Conservation (phyloP, 2,888 invertebrate species). For the Drosophila subquinaria region DNA sequence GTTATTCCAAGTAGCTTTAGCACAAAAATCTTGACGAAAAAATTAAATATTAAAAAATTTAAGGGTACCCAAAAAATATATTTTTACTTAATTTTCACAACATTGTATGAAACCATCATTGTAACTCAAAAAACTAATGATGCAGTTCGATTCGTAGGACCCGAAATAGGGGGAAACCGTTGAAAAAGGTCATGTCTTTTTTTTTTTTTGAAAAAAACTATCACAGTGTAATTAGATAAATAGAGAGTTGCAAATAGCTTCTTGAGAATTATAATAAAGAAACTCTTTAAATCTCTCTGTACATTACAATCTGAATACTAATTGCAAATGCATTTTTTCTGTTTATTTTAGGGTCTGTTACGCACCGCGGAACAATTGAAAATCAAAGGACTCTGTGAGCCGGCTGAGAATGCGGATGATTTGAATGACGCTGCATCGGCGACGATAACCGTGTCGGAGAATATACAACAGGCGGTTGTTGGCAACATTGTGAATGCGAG, state of each 20-base stretch:
- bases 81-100: no score
- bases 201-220: no score
- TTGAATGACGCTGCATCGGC: conserved; percentile 84
- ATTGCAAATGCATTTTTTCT: neutral
- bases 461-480: conserved; percentile 84
- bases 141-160: no score
- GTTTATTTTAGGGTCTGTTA: conserved; percentile 88
- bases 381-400: conserved; percentile 92
- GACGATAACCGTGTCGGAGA: conserved; percentile 85
- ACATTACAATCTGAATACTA: neutral
- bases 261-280: neutral
- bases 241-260: neutral
- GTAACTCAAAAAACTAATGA: no score
- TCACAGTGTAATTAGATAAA: no score
- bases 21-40: no score
- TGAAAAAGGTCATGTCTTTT: no score
- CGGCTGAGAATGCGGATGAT: conserved; percentile 87
- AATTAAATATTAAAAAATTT: no score
- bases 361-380: conserved; percentile 92
- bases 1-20: no score
- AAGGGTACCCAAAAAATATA: no score
- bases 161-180: no score
- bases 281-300: neutral
- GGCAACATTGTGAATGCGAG: conserved; percentile 83
- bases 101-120: no score